Conservation (phyloP, 2,113 vertebrate species). For the Telmatochromis sp. region DNA sequence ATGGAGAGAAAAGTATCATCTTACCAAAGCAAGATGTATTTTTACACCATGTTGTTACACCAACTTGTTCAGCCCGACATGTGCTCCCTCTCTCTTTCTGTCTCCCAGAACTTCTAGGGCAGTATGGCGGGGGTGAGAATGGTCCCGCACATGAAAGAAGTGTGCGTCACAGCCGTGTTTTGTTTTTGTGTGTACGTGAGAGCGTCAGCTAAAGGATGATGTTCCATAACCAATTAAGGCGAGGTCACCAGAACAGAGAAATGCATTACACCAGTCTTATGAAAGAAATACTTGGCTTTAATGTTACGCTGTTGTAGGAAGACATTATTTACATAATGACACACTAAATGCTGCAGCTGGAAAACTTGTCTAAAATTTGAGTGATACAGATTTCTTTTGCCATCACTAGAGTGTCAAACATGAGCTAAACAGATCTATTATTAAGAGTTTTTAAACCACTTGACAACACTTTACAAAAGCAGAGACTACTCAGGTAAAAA, state of each 20-base stretch:
- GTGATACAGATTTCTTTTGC: not conserved
- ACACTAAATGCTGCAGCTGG: not conserved
- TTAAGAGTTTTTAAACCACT: not conserved
- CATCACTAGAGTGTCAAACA: not conserved
- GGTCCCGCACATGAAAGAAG: not conserved
- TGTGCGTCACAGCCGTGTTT: not conserved
- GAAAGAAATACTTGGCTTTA: not conserved
- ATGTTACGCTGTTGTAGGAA: not conserved
- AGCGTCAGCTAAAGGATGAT: not conserved
- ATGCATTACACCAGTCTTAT: not conserved
- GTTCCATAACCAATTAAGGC: not conserved
- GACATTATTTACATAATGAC: not conserved
- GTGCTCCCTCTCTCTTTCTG: not conserved
- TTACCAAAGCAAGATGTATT: constrained; percentile 60
- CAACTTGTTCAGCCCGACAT: not conserved
- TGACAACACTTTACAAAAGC: not conserved
- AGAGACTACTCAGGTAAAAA: not conserved
- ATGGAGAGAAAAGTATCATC: constrained; percentile 31
- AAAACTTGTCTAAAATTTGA: not conserved
- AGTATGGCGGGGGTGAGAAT: not conserved
- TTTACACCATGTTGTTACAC: constrained; percentile 57
- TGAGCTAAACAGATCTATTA: not conserved
- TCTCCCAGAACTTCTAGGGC: not conserved
- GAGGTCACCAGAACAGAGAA: not conserved
- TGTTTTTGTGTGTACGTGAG: not conserved